Evolutionary conservation across 2,888 invertebrate genomes (phyloP), one percentile per base, ranked within the genome.

Genomic region (Dinocampus coccinellae): DNA sequence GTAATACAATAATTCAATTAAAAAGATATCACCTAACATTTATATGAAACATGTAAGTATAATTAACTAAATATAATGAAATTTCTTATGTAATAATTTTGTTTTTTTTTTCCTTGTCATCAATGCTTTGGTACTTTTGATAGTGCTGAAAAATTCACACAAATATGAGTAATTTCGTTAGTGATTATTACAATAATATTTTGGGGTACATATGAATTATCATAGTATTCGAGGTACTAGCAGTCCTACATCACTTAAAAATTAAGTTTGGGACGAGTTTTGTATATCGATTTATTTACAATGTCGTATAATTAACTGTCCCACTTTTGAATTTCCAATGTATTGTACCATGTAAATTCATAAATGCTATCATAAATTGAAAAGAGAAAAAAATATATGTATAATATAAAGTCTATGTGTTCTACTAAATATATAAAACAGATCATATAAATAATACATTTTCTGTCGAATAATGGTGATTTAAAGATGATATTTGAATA

Each of bases 241-340:
- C 70, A 63, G 70, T 73, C 67, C 69, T 63, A 70, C 71, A 74
- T 73, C 52, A 71, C 73, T 74, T 70, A 74, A 55, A 75, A 53
- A 66, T 75, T 68, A 63, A 73, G 73, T 74, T 73, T 73, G 74
- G 72, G 77, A 78, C 74, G 77, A 80, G 72, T 78, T 78, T n/a
- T 79, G 77, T 78, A 80, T 78, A 78, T 76, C 65, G 72, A 70
- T 73, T 73, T 47, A 64, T 53, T 68, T 69, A 70, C 61, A 71
- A 47, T 72, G 72, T 58, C 69, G 73, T 57, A 69, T 47, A 55
- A 36, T 69, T 60, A 53, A 61, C 68, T 52, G 22, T 66, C 39
- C 64, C 70, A 70, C 42, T 29, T 64, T 11, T 34, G 9, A 36
- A n/a, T 60, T 34, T 26, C 6, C 24, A 39, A 24, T 61, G 39